These are phyloP conservation scores for Biston stratarius DNA, from an alignment of 2,888 invertebrate genomes.

Conservation along the genomic window DNA sequence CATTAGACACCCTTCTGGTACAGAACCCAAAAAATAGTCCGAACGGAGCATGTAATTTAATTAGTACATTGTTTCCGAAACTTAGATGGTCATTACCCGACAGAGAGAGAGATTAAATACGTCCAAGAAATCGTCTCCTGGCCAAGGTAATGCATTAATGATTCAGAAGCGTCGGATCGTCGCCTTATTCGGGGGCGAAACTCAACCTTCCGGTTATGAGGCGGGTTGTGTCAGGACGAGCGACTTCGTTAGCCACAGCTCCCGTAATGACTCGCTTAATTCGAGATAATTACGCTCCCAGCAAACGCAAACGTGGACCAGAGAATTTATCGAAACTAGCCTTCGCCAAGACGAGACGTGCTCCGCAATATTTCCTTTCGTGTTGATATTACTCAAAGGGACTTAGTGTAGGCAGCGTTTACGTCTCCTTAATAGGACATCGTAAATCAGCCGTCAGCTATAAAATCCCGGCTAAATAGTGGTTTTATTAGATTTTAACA, in stretches of 20 bases:
- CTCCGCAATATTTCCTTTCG: slow-evolving; percentile 54
- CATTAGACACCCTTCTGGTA: no score
- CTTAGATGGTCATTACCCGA: slow-evolving; percentile 58
- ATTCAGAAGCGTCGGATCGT: slow-evolving; percentile 55
- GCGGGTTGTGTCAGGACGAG: slow-evolving; percentile 58
- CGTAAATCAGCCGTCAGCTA: slow-evolving; percentile 67
- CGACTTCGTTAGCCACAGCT: slow-evolving; percentile 74
- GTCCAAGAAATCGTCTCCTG: slow-evolving; percentile 64
- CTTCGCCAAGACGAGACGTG: slow-evolving; percentile 52
- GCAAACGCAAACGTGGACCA: slow-evolving; percentile 70
- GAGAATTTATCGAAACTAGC: slow-evolving; percentile 71
- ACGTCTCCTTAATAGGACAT: slow-evolving; percentile 62
- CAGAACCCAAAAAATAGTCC: slow-evolving; percentile 6
- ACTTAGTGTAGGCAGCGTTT: slow-evolving; percentile 63
- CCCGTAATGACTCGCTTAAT: slow-evolving; percentile 81
- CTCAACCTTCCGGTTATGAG: slow-evolving; percentile 78
- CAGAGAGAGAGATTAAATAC: slow-evolving; percentile 65
- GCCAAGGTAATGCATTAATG: slow-evolving; percentile 69
- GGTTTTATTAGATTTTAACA: slow-evolving; percentile 75
- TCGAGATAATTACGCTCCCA: slow-evolving; percentile 79
- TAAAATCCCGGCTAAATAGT: slow-evolving; percentile 68
- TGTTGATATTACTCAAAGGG: slow-evolving; percentile 57
- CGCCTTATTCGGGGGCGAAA: slow-evolving; percentile 70
- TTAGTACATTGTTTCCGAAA: slow-evolving; percentile 59
- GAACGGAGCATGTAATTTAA: slow-evolving; percentile 57